Percentiles rank a stretch among this genome's conserved stretches.
Conservation (phyloP, 2,888 invertebrate species). For the Apodemia hepburni region DNA sequence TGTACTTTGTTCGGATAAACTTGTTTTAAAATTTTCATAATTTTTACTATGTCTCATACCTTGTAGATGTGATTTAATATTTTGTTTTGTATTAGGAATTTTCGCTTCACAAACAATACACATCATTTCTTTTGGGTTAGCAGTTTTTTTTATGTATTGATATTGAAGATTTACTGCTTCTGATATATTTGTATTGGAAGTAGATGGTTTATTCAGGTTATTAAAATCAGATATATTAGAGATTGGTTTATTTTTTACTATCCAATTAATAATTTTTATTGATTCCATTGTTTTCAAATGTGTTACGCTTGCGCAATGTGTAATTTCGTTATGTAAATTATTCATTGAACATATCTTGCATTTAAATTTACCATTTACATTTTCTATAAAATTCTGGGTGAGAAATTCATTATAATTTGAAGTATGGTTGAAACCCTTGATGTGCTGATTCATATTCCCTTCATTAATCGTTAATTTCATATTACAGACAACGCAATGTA, state of each 20-base stretch:
- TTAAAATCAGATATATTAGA: background rate
- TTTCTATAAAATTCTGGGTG: background rate
- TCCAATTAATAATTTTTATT: background rate
- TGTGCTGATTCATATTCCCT: background rate
- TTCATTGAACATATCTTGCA: constrained; percentile 4
- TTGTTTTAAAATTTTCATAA: background rate
- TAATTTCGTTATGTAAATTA: constrained; percentile 4
- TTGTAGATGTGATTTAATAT: constrained; percentile 12
- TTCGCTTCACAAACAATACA: constrained; percentile 14
- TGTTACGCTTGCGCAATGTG: background rate
- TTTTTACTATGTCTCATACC: background rate
- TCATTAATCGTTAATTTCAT: background rate
- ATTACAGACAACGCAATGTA: constrained; percentile 3
- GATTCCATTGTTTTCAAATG: background rate
- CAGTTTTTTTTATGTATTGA: constrained; percentile 2
- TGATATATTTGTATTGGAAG: background rate
- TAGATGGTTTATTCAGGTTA: background rate
- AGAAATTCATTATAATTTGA: constrained; percentile 5
- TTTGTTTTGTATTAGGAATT: constrained; percentile 6
- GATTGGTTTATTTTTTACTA: background rate
- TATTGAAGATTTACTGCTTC: background rate
- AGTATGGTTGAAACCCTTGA: constrained; percentile 1
- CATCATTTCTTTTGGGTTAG: background rate
- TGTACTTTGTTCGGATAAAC: background rate
- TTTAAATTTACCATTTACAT: background rate